Percentiles rank a stretch among this genome's conserved stretches.
Evolutionary conservation across 2,797 vertebrate species (phyloP).

Genomic region (Aphelocoma californica): DNA sequence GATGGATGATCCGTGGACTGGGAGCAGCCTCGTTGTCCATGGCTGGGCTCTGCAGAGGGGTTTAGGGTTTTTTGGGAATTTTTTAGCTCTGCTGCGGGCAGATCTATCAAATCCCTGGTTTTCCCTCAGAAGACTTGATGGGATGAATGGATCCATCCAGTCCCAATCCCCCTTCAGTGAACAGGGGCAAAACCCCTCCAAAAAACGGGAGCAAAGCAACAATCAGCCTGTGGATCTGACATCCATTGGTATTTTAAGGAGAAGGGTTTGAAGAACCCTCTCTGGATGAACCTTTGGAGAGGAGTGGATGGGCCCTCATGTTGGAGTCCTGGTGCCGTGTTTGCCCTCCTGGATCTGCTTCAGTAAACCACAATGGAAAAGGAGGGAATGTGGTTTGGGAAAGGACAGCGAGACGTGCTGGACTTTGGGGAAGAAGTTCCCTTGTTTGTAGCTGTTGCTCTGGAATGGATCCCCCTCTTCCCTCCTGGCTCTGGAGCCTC

Average conservation of each 20-base stretch:
- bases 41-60: not conserved
- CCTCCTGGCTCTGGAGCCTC: not conserved
- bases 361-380: not conserved
- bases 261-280: not conserved
- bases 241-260: not conserved
- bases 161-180: not conserved
- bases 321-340: not conserved
- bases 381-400: not conserved
- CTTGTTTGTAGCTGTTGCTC: no score
- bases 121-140: not conserved
- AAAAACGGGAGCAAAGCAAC: not conserved
- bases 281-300: not conserved
- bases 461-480: not conserved
- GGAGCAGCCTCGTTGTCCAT: fast-evolving
- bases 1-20: not conserved
- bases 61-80: not conserved
- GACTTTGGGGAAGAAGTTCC: not conserved
- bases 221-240: not conserved
- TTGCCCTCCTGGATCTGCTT: not conserved
- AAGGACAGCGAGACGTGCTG: fast-evolving
- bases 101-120: not conserved
- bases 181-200: not conserved
- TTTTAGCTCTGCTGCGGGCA: not conserved
- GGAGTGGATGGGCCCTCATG: fast-evolving
- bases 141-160: not conserved